Percentiles rank a stretch among this genome's conserved stretches.
Conservation (phyloP, 2,888 invertebrate species). For the Torymus texanus region DNA sequence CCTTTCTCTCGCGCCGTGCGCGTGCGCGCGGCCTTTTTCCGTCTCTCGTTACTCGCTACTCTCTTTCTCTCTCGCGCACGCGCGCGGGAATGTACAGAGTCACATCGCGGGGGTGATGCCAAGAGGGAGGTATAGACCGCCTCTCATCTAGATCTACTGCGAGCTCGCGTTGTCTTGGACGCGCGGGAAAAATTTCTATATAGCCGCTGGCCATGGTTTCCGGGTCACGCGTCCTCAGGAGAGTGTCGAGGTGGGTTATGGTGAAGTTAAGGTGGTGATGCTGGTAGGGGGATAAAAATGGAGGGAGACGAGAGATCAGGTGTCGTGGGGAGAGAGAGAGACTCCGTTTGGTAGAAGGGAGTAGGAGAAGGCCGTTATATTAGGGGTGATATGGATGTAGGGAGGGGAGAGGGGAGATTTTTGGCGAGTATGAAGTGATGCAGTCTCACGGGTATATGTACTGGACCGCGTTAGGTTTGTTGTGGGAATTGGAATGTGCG, state of each 20-base stretch:
- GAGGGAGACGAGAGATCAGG: too few species aligned
- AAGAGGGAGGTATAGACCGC: conserved; percentile 9
- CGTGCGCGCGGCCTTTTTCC: conserved; percentile 27
- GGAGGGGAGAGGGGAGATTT: too few species aligned
- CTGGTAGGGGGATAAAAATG: too few species aligned
- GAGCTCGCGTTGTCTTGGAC: conserved; percentile 36
- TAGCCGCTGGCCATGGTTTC: conserved; percentile 65
- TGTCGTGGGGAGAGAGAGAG: too few species aligned
- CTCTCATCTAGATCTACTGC: conserved; percentile 48
- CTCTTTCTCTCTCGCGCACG: neutral
- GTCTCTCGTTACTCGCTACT: conserved; percentile 53
- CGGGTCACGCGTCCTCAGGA: conserved; percentile 69
- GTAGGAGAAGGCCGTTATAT: too few species aligned
- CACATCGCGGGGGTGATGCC: conserved; percentile 28
- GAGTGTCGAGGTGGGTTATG: neutral
- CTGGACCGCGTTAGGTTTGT: too few species aligned
- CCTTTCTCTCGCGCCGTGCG: conserved; percentile 60
- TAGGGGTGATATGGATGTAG: too few species aligned
- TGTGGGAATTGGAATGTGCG: too few species aligned
- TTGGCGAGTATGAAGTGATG: too few species aligned
- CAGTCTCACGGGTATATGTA: too few species aligned
- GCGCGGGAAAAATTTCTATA: conserved; percentile 18
- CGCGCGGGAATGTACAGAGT: conserved; percentile 30
- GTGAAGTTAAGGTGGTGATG: too few species aligned
- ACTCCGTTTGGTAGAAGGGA: too few species aligned